Conservation (phyloP, 2,888 invertebrate genomes). For the Microctonus hyperodae region DNA sequence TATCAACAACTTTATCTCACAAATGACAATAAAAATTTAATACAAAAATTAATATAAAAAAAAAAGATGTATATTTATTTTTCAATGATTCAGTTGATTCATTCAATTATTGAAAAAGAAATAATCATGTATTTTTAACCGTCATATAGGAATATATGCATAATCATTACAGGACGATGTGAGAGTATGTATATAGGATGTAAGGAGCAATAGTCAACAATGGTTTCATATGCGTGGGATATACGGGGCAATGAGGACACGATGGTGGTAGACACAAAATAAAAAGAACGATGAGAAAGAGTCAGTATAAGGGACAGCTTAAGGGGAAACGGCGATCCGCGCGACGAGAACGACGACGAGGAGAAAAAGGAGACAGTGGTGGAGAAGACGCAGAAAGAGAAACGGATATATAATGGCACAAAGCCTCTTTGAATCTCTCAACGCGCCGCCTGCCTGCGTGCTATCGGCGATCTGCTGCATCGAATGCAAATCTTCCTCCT, state of each 20-base stretch:
- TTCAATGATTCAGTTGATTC: neutral
- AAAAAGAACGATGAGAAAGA: conserved; percentile 36
- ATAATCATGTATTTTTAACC: too few species aligned
- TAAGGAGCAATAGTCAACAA: neutral
- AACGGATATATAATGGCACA: conserved; percentile 47
- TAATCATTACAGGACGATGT: neutral
- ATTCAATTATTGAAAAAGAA: too few species aligned
- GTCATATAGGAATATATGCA: too few species aligned
- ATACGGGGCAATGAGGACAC: conserved; percentile 19
- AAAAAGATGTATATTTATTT: neutral
- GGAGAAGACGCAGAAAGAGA: conserved; percentile 35
- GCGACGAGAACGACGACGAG: neutral
- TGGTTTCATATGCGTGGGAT: conserved; percentile 30
- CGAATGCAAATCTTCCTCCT: conserved; percentile 63
- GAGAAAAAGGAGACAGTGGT: conserved; percentile 29
- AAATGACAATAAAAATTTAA: too few species aligned
- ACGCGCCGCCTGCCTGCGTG: conserved; percentile 40
- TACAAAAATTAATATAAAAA: neutral
- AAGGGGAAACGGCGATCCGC: conserved; percentile 22
- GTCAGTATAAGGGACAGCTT: conserved; percentile 42
- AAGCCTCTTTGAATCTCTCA: conserved; percentile 47
- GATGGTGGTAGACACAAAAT: conserved; percentile 38
- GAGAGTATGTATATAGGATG: neutral
- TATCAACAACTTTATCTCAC: too few species aligned
- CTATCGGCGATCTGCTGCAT: conserved; percentile 57